A percentile compares a stretch with the other conserved stretches of the same genome.
Evolutionary conservation across 2,797 vertebrate species (phyloP).

Genomic region (Coilia nasus): DNA sequence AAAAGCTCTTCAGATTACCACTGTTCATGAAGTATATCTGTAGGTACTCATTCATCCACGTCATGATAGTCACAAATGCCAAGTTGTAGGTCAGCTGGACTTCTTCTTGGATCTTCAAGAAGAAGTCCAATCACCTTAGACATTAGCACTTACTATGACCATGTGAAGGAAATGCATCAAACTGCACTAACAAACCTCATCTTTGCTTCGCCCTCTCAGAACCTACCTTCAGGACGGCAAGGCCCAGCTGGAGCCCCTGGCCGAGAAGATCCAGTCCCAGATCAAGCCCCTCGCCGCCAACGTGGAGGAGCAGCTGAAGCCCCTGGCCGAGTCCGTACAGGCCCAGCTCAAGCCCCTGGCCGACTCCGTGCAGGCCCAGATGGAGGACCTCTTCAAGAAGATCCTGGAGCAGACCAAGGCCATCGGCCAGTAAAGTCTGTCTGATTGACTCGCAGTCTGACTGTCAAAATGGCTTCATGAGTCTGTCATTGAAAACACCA

Average conservation of each 20-base stretch:
- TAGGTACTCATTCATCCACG: too few species aligned
- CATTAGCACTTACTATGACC: too few species aligned
- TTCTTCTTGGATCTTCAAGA: too few species aligned
- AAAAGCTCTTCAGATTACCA: not conserved
- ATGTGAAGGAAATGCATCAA: too few species aligned
- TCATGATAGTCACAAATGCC: too few species aligned
- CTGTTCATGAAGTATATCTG: not conserved
- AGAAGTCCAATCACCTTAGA: too few species aligned
- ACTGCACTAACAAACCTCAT: too few species aligned
- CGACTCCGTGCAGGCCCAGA: slow-evolving; percentile 52
- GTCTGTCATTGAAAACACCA: not conserved
- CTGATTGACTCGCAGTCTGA: not conserved
- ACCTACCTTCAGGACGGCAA: slow-evolving; percentile 64
- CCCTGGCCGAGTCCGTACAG: slow-evolving; percentile 59
- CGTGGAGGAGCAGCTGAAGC: slow-evolving; percentile 53
- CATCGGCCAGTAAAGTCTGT: slow-evolving; percentile 58
- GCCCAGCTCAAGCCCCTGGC: slow-evolving; percentile 60
- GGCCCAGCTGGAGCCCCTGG: slow-evolving; percentile 66
- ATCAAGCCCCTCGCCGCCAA: slow-evolving; percentile 58
- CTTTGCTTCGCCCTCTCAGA: slow-evolving; percentile 47
- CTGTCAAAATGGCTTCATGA: not conserved
- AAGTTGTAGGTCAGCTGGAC: too few species aligned
- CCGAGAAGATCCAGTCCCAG: slow-evolving; percentile 64
- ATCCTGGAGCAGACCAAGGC: slow-evolving; percentile 65
- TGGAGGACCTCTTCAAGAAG: slow-evolving; percentile 62